Base-by-base conservation (phyloP, 2,113 vertebrate species). In the Fukomys damarensis region DNA sequence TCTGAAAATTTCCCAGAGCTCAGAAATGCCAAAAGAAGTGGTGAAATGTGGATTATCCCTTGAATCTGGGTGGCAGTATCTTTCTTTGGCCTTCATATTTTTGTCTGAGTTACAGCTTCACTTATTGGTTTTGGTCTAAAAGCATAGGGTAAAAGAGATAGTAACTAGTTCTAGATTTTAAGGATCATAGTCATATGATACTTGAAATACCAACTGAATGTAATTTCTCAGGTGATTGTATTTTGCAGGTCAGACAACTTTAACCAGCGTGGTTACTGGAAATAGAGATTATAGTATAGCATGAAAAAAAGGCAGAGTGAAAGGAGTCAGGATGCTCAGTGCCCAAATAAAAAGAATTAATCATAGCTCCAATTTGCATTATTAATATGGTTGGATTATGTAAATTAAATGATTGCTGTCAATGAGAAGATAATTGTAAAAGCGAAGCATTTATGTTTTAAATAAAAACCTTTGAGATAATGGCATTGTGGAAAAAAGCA, bases 341-440 rank as follows among this genome's bases (percentile, higher is more conserved):
- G 95, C 96, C 98, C 97, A 98, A 97, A 98, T 97, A 98, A 98
- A 96, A 97, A 98, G 98, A 98, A 98, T 98, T 98, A 96, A 97
- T 98, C 91, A 79, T 88, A 95, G 95, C 80, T 98, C 97, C 94
- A 22, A 94, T 98, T 98, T 98, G 85, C 97, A 97, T 98, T 98
- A 98, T 98, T 98, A 98, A 97, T 98, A 94, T 97, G 94, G 86
- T 98, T 98, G 96, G 86, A 97, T 95, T 97, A 97, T 97, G 77
- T 96, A 97, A 93, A 95, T 98, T 98, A 98, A 98, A 97, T 98
- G 94, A 97, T 97, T 96, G 26, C 86, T 97, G 97, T 98, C 49
- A 82, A 98, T 98, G 98, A 98, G 98, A 98, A 98, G 3, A 59
- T 32, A 19, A 97, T 97, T 98, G 76, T 96, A 93, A 97, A 96